Evolutionary conservation across 2,888 invertebrate species (phyloP).

Genomic region (Troides oblongomaculatus): DNA sequence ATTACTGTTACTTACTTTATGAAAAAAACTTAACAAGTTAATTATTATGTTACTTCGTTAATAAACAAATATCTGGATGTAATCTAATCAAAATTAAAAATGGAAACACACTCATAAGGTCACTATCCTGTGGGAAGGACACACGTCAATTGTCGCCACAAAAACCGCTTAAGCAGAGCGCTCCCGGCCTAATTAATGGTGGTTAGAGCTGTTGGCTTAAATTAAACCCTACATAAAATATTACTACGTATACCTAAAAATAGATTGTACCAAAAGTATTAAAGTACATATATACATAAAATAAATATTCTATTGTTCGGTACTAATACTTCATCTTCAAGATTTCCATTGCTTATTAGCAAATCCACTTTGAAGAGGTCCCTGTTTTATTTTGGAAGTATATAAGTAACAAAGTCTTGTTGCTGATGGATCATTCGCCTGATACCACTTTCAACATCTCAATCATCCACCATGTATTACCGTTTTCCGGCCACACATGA

Average conservation of each 20-base stretch:
- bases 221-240: constrained; percentile 71
- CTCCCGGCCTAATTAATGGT: constrained; percentile 69
- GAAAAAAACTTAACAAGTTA: not conserved
- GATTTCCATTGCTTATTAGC: too few species aligned
- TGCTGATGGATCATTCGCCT: too few species aligned
- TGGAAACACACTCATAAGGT: constrained; percentile 3
- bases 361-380: too few species aligned
- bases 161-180: constrained; percentile 59
- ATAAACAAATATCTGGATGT: not conserved
- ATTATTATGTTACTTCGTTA: not conserved
- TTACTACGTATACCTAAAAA: constrained; percentile 37
- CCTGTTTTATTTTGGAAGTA: too few species aligned
- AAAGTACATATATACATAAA: too few species aligned
- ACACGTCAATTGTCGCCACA: constrained; percentile 65
- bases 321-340: too few species aligned
- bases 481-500: too few species aligned
- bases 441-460: too few species aligned
- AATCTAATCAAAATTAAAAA: constrained; percentile 9
- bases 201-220: constrained; percentile 52
- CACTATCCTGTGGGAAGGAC: constrained; percentile 40
- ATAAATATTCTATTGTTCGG: too few species aligned
- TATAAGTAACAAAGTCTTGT: too few species aligned
- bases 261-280: not conserved
- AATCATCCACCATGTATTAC: too few species aligned
- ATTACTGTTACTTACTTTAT: too few species aligned